Evolutionary conservation across 2,888 invertebrate species (phyloP), one percentile per base, ranked within the genome.

Genomic region (Julus scandinavius): DNA sequence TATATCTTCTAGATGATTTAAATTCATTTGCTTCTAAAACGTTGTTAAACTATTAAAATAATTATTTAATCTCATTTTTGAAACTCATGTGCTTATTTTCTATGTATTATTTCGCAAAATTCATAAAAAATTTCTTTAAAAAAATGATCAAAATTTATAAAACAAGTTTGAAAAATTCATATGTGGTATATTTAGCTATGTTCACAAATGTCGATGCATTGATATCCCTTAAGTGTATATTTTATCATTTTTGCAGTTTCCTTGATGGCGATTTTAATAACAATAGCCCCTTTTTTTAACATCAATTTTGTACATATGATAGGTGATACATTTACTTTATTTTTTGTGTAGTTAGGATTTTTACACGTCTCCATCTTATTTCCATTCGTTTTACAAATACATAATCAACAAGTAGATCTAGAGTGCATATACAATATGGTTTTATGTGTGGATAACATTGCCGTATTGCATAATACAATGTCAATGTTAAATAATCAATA

Each of bases 401-500:
- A 54, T 17, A 15, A 54, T 54, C 54, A 17, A 13, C 38, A 80
- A 40, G 80, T 80, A 80, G 80, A 13, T 29, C 29, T 72, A 72
- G 72, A 1, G 29, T 29, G 38, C 80, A 80, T 38, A 38, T 29
- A 13, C 38, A 15, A 38, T 80, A 80, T 80, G 80, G 80, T 80
- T 15, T 80, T 40, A 80, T 80, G 80, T 80, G 80, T 80, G 38
- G 15, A 38, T 80, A 80, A 13, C 80, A 80, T 80, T 15, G 38
- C 45, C 0, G 15, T 38, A 80, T 80, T 80, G 80, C 80, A 80
- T 80, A 80, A 80, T 80, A 38, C 38, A 80, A 80, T 80, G 80
- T 5, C 38, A 80, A 80, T 80, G 80, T 80, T 40, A 40, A 80
- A 40, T 40, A 80, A 80, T 54, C 15, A 54, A 54, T 29, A 20